These are phyloP conservation scores for Uloborus plumipes DNA, from an alignment of 2,888 invertebrate species.

Conservation along the genomic window DNA sequence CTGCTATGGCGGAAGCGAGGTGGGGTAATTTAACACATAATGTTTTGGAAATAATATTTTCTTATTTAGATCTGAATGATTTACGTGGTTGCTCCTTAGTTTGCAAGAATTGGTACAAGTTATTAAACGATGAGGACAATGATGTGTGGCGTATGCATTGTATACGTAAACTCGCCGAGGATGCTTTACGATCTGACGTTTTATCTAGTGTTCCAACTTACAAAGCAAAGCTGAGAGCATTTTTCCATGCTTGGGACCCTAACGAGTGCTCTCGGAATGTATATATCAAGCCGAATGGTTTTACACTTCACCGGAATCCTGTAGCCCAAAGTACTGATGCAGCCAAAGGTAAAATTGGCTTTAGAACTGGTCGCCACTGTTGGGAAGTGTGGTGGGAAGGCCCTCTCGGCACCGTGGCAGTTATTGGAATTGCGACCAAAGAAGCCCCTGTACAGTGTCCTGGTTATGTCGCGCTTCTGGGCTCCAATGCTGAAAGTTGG, in stretches of 20 bases:
- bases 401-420: constrained; percentile 96
- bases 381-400: constrained; percentile 99
- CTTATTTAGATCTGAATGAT: constrained; percentile 88
- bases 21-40: constrained; percentile 77
- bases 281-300: constrained; percentile 95
- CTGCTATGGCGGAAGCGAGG: constrained; percentile 66
- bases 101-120: constrained; percentile 92
- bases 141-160: constrained; percentile 96
- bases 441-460: constrained; percentile 93
- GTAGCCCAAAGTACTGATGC: constrained; percentile 99
- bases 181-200: constrained; percentile 89
- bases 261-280: constrained; percentile 97
- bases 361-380: constrained; percentile 91
- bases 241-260: constrained; percentile 96
- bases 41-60: constrained; percentile 90
- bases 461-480: constrained; percentile 94
- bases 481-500: constrained; percentile 98
- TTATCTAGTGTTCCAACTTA: constrained; percentile 89
- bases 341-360: constrained; percentile 84
- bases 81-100: constrained; percentile 90
- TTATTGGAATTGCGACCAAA: constrained; percentile 94
- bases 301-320: constrained; percentile 97
- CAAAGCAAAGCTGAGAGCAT: constrained; percentile 93
- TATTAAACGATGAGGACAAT: constrained; percentile 92
- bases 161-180: constrained; percentile 86